These are phyloP conservation scores for Rhinichthys osculus DNA, from an alignment of 2,797 vertebrate species.

Conservation along the genomic window DNA sequence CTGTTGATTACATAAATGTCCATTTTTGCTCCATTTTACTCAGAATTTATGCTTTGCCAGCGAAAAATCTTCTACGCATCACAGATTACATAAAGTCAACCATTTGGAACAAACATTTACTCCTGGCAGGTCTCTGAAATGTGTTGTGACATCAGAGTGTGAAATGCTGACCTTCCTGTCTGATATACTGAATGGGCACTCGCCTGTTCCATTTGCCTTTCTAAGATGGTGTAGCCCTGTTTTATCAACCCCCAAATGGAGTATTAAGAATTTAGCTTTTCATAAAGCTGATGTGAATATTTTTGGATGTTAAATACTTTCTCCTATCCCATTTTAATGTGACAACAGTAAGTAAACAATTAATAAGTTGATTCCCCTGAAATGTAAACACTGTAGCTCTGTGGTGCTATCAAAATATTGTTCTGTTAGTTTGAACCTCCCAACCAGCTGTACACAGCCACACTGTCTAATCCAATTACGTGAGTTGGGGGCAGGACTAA, in stretches of 20 bases:
- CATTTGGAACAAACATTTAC: conserved; percentile 3
- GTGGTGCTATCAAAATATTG: not conserved
- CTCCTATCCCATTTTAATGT: not conserved
- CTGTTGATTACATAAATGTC: not conserved
- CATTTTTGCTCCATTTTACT: conserved; percentile 2
- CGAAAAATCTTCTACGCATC: conserved; percentile 18
- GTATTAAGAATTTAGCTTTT: conserved; percentile 42
- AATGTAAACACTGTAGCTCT: too few relatives aligned
- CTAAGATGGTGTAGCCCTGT: conserved; percentile 21
- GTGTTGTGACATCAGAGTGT: conserved; percentile 1
- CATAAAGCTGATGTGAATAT: not conserved
- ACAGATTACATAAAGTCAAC: conserved; percentile 37
- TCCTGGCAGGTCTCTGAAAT: conserved; percentile 6
- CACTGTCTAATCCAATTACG: too few relatives aligned
- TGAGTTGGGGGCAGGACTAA: too few relatives aligned
- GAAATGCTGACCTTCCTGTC: not conserved
- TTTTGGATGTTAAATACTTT: not conserved
- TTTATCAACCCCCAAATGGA: conserved; percentile 41
- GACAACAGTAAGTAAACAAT: too few relatives aligned
- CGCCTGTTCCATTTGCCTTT: not conserved
- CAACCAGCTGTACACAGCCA: not conserved
- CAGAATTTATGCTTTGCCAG: not conserved
- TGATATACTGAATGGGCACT: conserved; percentile 28
- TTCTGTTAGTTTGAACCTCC: not conserved
- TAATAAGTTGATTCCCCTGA: too few relatives aligned